phyloP scores from a whole-genome alignment of 2,888 invertebrate species.

The Athetis lepigone region DNA sequence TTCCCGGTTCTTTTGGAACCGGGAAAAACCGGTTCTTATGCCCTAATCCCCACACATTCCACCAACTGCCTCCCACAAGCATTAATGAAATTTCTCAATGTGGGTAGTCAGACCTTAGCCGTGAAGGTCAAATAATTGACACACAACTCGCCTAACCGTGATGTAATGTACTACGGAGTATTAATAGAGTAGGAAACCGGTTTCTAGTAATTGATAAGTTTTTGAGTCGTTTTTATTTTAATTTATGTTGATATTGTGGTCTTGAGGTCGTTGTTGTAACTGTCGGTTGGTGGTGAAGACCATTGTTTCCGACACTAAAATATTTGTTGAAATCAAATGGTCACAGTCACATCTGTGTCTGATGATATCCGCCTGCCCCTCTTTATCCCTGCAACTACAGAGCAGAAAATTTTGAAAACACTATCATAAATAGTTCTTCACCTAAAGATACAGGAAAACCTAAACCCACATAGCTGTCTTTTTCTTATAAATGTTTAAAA shows the following conservation, averaged over 20 bases:
- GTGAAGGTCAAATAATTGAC: constrained; percentile 56
- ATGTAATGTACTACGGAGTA: constrained; percentile 48
- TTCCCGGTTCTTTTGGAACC: not conserved
- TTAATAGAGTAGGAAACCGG: constrained; percentile 34
- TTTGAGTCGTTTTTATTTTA: constrained; percentile 26
- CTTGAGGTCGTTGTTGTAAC: not conserved
- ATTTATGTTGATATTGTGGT: constrained; percentile 39
- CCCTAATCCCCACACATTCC: constrained; percentile 20
- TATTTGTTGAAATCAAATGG: no score
- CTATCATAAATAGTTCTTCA: no score
- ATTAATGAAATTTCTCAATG: constrained; percentile 64
- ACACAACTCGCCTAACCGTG: constrained; percentile 44
- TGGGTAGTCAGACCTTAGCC: constrained; percentile 53
- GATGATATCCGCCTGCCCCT: no score
- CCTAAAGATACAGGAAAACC: no score
- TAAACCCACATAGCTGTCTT: no score
- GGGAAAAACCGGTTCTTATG: constrained; percentile 3
- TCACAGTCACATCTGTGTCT: no score
- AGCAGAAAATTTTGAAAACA: no score
- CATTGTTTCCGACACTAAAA: no score
- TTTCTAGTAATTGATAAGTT: constrained; percentile 41
- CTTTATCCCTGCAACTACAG: no score
- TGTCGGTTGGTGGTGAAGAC: not conserved
- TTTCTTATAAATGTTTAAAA: no score
- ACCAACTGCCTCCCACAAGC: constrained; percentile 44